Percentiles rank a stretch among this genome's conserved stretches.
phyloP scores from a whole-genome alignment of 2,888 invertebrate genomes.

The Erebia ligea region DNA sequence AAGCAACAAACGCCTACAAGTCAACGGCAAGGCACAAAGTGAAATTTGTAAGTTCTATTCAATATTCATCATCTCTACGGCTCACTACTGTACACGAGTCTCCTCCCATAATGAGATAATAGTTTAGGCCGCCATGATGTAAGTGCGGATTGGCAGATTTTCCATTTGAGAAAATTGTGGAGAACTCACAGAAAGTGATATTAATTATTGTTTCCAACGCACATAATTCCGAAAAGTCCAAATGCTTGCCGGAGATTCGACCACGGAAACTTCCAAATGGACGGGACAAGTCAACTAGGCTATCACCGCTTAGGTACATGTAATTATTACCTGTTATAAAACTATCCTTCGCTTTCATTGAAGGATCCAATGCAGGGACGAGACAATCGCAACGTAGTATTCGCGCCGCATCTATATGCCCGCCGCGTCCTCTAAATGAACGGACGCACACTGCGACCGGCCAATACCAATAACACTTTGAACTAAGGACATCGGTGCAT shows the following conservation, averaged over 20 bases:
- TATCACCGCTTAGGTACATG: too few species aligned
- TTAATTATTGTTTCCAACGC: too few species aligned
- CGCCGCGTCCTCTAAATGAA: conserved; percentile 79
- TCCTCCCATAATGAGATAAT: too few species aligned
- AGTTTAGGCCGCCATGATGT: too few species aligned
- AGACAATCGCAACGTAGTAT: conserved; percentile 62
- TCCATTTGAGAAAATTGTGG: too few species aligned
- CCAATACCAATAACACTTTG: conserved; percentile 75
- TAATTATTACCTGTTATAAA: conserved; percentile 26
- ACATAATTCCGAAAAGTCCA: too few species aligned
- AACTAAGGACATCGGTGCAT: conserved; percentile 59
- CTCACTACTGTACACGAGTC: too few species aligned
- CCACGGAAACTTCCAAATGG: too few species aligned
- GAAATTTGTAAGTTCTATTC: conserved; percentile 65
- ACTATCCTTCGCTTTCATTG: conserved; percentile 68
- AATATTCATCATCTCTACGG: background rate
- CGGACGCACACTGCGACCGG: conserved; percentile 72
- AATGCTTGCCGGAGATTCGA: too few species aligned
- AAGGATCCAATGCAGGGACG: conserved; percentile 53
- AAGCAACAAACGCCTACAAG: conserved; percentile 60
- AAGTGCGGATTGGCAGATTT: too few species aligned
- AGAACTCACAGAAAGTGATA: too few species aligned
- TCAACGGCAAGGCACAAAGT: conserved; percentile 64
- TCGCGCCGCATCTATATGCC: conserved; percentile 74
- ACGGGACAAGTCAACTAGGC: too few species aligned